Conservation (phyloP, 2,113 vertebrate genomes). For the Camelus dromedarius region DNA sequence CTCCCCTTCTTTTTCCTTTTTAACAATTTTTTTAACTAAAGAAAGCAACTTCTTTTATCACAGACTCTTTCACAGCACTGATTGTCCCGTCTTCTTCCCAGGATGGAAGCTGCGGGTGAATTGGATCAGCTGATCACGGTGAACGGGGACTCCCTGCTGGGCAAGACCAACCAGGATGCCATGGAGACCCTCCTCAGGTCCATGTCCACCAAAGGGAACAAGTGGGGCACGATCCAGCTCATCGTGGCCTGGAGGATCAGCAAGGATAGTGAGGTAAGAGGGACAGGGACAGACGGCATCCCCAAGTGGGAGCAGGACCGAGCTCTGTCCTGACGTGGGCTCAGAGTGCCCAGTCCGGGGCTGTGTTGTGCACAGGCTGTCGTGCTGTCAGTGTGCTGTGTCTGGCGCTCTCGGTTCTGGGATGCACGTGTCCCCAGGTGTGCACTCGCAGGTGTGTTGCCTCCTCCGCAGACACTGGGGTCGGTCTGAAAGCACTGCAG, state of each 20-base stretch:
- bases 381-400: too few relatives aligned
- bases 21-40: not conserved
- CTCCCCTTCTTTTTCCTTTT: not conserved
- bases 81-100: constrained; percentile 83
- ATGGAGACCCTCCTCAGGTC: constrained; percentile 97
- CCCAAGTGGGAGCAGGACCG: not conserved
- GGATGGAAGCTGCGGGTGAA: constrained; percentile 97
- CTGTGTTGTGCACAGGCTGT: too few relatives aligned
- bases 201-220: constrained; percentile 98
- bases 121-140: constrained; percentile 98
- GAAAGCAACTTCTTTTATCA: constrained; percentile 56
- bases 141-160: constrained; percentile 96
- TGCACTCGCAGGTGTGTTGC: not conserved
- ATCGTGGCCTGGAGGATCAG: constrained; percentile 93
- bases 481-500: not conserved
- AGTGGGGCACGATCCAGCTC: constrained; percentile 98
- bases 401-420: too few relatives aligned
- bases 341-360: too few relatives aligned
- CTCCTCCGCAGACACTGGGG: not conserved
- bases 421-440: too few relatives aligned
- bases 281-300: not conserved
- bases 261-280: constrained; percentile 92
- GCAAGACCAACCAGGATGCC: constrained; percentile 97
- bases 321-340: not conserved
- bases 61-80: not conserved